These are phyloP conservation scores for Parauchenoglanis punctatus DNA, from an alignment of 2,797 vertebrate species.

Conservation along the genomic window DNA sequence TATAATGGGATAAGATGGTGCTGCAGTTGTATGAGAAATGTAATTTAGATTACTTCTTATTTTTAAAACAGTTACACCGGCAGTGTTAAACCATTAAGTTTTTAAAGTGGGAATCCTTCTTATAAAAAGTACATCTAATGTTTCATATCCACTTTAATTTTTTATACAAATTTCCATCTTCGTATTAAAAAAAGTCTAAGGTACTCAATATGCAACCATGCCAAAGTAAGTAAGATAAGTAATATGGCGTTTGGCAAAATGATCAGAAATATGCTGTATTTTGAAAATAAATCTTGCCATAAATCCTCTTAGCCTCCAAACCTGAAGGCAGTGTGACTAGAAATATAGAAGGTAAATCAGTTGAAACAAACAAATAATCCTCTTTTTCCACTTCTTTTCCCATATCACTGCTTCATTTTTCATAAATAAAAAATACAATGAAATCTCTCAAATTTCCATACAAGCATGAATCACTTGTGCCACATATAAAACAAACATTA, in stretches of 20 bases:
- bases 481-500: neutral
- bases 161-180: neutral
- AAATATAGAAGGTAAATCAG: neutral
- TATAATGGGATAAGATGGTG: too few relatives aligned
- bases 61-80: too few relatives aligned
- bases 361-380: neutral
- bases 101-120: too few relatives aligned
- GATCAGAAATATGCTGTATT: neutral
- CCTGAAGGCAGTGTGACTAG: neutral
- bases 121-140: too few relatives aligned
- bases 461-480: neutral
- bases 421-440: neutral
- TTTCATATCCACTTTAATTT: neutral
- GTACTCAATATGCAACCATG: neutral
- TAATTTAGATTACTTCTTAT: too few relatives aligned
- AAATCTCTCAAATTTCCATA: neutral
- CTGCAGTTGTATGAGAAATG: too few relatives aligned
- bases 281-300: neutral
- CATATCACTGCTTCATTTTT: neutral
- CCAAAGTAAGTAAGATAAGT: neutral
- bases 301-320: neutral
- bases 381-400: neutral
- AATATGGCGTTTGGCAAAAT: neutral
- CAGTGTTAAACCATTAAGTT: too few relatives aligned
- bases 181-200: neutral